phyloP scores from a whole-genome alignment of 2,797 vertebrate species.

The Rachycentron canadum region DNA sequence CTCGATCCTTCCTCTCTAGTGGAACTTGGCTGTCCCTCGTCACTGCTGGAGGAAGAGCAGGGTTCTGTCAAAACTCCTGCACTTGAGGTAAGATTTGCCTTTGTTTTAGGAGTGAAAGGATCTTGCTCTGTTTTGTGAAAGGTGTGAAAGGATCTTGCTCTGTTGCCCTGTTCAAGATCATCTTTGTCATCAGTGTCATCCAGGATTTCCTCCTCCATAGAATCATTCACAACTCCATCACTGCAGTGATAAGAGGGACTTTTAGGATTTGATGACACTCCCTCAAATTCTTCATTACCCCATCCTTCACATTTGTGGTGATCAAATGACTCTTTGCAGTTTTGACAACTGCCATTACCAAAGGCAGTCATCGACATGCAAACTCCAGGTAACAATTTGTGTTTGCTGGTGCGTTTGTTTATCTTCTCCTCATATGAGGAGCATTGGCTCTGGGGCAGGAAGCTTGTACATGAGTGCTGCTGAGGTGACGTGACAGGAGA shows the following conservation, averaged over 20 bases:
- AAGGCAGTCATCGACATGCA: neutral
- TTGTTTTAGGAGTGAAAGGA: conserved; percentile 12
- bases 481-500: conserved; percentile 67
- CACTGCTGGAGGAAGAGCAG: conserved; percentile 38
- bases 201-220: conserved; percentile 15
- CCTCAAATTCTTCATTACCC: neutral
- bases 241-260: neutral
- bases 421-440: conserved; percentile 4
- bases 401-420: neutral
- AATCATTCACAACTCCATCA: conserved; percentile 8
- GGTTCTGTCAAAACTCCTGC: conserved; percentile 18
- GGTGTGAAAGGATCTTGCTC: no score
- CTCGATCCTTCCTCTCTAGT: neutral
- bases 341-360: neutral
- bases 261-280: neutral
- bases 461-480: neutral
- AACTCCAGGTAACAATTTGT: neutral
- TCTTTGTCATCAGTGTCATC: conserved; percentile 3
- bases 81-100: neutral
- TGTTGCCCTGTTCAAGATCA: conserved; percentile 1
- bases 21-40: neutral
- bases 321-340: neutral
- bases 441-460: neutral
- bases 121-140: conserved; percentile 19
- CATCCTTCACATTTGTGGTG: neutral